A percentile compares a stretch with the other conserved stretches of the same genome.
These are phyloP conservation scores for Origma solitaria DNA, from an alignment of 2,113 vertebrate species.

Conservation along the genomic window DNA sequence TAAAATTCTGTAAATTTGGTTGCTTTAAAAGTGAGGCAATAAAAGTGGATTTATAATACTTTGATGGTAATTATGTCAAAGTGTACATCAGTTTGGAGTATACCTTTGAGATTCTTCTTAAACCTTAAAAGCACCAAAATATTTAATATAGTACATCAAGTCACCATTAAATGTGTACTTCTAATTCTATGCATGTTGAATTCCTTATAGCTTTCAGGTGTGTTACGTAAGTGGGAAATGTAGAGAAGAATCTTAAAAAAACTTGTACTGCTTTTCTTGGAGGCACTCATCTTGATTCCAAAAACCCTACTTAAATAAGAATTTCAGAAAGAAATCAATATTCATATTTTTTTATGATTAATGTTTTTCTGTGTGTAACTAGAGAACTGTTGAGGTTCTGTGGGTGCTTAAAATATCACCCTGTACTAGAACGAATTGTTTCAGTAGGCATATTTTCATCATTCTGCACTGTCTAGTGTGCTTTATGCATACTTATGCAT, in stretches of 20 bases:
- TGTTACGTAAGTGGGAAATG: not conserved
- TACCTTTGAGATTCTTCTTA: not conserved
- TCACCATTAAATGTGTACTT: not conserved
- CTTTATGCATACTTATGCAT: not conserved
- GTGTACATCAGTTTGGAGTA: not conserved
- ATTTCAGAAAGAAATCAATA: not conserved
- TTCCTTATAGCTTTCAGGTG: not conserved
- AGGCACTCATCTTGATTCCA: not conserved
- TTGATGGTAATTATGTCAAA: not conserved
- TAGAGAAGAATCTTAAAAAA: not conserved
- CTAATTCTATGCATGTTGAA: not conserved
- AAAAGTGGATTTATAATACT: not conserved
- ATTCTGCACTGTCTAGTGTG: not conserved
- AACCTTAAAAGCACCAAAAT: not conserved
- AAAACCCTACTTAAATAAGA: not conserved
- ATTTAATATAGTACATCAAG: not conserved
- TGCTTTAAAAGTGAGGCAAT: not conserved
- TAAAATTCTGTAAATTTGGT: not conserved
- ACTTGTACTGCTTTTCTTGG: not conserved
- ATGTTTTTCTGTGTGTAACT: not conserved
- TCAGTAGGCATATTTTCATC: not conserved
- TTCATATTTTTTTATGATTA: not conserved
- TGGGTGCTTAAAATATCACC: not conserved
- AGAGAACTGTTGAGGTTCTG: not conserved
- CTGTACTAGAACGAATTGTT: not conserved